Conservation (phyloP, 1,140 invertebrate genomes). For the Aricia agestis region DNA sequence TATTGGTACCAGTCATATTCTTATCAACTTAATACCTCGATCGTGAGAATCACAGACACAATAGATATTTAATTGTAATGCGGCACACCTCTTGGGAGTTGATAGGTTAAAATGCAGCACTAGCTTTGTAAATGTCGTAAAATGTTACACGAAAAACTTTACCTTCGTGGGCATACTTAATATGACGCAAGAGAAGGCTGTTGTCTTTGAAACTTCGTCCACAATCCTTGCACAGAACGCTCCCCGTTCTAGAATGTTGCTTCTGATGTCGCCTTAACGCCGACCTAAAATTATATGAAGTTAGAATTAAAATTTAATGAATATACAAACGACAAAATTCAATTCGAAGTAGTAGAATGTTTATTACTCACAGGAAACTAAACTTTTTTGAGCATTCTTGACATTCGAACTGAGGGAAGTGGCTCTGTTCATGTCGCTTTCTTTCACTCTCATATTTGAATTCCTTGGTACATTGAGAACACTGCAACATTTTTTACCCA, state of each 20-base stretch:
- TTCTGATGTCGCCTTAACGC: slow-evolving; percentile 60
- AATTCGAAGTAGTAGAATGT: neutral
- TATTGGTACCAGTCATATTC: too few species aligned
- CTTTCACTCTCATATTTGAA: slow-evolving; percentile 66
- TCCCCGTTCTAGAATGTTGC: slow-evolving; percentile 55
- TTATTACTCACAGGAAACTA: slow-evolving; percentile 59
- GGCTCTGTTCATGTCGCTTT: slow-evolving; percentile 61
- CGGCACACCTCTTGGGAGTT: too few species aligned
- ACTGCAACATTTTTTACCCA: slow-evolving; percentile 34
- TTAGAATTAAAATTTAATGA: slow-evolving; percentile 10
- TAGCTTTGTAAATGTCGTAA: neutral
- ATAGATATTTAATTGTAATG: too few species aligned
- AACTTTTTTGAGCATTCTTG: slow-evolving; percentile 59
- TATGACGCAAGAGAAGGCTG: slow-evolving; percentile 52
- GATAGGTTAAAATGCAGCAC: neutral
- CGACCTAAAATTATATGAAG: slow-evolving; percentile 51
- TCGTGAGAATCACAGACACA: too few species aligned
- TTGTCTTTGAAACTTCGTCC: slow-evolving; percentile 53
- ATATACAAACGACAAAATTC: neutral
- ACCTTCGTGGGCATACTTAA: slow-evolving; percentile 68
- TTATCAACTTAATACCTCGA: too few species aligned
- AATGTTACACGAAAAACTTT: neutral
- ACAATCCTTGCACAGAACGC: slow-evolving; percentile 49
- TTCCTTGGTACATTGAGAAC: slow-evolving; percentile 48
- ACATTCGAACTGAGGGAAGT: slow-evolving; percentile 53